Evolutionary conservation across 2,113 vertebrate species (phyloP).

Genomic region (Condylura cristata): DNA sequence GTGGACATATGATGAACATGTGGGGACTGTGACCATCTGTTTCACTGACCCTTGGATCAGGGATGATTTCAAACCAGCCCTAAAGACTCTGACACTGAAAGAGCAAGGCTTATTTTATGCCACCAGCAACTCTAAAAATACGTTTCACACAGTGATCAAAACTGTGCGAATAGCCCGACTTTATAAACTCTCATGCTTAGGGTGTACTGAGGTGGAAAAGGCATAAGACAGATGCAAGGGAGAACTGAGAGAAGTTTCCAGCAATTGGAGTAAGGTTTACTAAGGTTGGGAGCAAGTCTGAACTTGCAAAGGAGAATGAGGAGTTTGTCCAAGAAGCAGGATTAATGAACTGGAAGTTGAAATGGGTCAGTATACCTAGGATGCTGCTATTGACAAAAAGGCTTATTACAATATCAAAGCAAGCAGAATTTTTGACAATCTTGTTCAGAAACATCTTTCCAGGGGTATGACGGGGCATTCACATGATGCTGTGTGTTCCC

Average conservation of each 20-base stretch:
- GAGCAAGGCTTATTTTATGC: not conserved
- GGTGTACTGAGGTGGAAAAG: not conserved
- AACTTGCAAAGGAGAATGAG: not conserved
- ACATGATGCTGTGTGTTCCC: not conserved
- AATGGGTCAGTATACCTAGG: constrained; percentile 43
- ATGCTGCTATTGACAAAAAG: constrained; percentile 47
- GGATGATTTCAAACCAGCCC: not conserved
- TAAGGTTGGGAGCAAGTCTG: not conserved
- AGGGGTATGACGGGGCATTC: not conserved
- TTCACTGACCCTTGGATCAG: not conserved
- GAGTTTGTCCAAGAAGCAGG: not conserved
- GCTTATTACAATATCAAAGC: not conserved
- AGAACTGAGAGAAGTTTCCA: not conserved
- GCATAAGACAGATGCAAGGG: not conserved
- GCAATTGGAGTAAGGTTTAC: not conserved
- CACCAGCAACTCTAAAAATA: not conserved
- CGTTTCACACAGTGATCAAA: not conserved
- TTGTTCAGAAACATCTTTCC: not conserved
- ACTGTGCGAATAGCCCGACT: not conserved
- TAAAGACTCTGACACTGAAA: not conserved
- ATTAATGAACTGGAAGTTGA: not conserved
- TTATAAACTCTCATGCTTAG: not conserved
- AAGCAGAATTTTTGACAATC: not conserved
- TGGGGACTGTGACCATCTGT: not conserved
- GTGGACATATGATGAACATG: not conserved